Base-by-base conservation (phyloP, 2,113 vertebrate genomes). In the Zosterops japonicus region DNA sequence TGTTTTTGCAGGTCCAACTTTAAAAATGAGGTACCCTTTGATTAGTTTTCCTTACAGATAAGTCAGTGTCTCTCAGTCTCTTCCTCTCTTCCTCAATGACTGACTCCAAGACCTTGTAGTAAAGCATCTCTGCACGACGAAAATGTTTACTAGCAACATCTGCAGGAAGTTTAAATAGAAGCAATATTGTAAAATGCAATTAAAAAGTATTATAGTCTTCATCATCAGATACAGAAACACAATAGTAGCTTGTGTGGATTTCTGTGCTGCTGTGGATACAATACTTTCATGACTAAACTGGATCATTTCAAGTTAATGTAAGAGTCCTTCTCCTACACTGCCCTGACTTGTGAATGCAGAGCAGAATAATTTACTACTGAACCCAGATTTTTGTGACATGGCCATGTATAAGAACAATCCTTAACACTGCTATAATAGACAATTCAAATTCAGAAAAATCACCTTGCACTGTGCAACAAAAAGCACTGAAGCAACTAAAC, bases 91-190 rank as follows among this genome's bases (percentile, higher is more conserved):
- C 98, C 81, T 99, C 98, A 63, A 99, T 97, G 95, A 99, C 95
- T 27, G 98, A 98, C 97, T 99, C 99, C 95, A 99, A 91, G 25
- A 99, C 98, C 96, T 99, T 98, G 97, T 99, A 99, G 96, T 99
- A 99, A 8, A 99, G 98, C 61, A 98, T 98, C 95, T 99, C 99
- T 9, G 99, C 98, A 94, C 98, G 97, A 74, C 97, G 97, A 83
- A 99, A 99, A 83, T 98, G 98, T 97, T 98, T 99, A 85, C 98
- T 98, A 28, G 98, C 97, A 96, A 98, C 96, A 89, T 99, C 99
- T 99, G 98, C 85, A 96, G 52, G 89, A 52, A 92, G 57, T 76
- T 63, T 31, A 87, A 46, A 75, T 8, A 89, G 36, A 89, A 86
- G 75, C 50, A 84, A 31, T 64, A 49, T 16, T 67, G 78, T 78